Base-by-base conservation (phyloP, 37 sponge, comb jelly and placozoan species). In the Trichoplax adhaerens region DNA sequence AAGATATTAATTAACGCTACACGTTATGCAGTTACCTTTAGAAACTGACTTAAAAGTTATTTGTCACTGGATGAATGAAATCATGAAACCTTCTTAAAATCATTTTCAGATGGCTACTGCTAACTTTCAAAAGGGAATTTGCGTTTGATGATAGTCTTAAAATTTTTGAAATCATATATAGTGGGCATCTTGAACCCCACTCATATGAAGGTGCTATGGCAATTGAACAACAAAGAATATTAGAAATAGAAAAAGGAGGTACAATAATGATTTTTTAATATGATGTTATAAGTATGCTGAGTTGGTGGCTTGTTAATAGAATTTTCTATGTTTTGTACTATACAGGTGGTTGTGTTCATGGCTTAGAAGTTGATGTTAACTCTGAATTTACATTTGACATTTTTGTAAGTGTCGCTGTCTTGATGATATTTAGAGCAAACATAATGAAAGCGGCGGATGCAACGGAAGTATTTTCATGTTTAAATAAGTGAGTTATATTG, bases 111-210 rank as follows among this genome's bases (percentile, higher is more conserved):
- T 92, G 93, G 93, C 66, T 92, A 29, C 61, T 92, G 29, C 58
- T 92, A 54, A 76, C 73, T 61, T 92, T 92, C 79, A 92, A 92
- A 70, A 71, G 93, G 1, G 93, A 92, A 69, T 88, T 92, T 68
- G 1, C 57, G 5, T 72, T 86, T 6, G 78, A 82, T 55, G 93
- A 92, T 48, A 79, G 86, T 57, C 58, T 88, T n/a, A 63, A 83
- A 52, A 52, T 92, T 57, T 88, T 92, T 77, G 93, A 92, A 65
- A 78, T 92, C 3, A 64, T 92, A 10, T 64, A 77, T 47, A 85
- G 83, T 54, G 80, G 79, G 47, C 79, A 88, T 69, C 65, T 92
- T 58, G 88, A 88, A 69, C 78, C 88, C 29, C 78, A 72, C 59
- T 82, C 89, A 48, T 81, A 87, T 59, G 80, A 77, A 61, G 93